These are phyloP conservation scores for Lophotriccus pileatus DNA, from an alignment of 2,797 vertebrate genomes.

Conservation along the genomic window DNA sequence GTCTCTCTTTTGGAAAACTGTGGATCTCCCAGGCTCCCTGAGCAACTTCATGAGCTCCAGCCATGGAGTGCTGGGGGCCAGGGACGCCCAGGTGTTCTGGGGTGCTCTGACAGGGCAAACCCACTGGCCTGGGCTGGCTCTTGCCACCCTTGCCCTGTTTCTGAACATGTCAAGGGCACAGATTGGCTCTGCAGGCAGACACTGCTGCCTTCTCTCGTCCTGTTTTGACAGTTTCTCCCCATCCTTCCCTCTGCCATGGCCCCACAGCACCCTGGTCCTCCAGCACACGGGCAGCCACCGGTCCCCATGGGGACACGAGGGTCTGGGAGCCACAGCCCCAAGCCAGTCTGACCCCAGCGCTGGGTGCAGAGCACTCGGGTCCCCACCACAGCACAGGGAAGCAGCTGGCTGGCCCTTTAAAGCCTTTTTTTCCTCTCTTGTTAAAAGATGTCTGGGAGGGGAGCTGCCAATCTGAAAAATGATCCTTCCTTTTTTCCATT, in stretches of 20 bases:
- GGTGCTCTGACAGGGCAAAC: rapidly evolving
- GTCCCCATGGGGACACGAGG: rapidly evolving
- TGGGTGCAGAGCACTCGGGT: neutral
- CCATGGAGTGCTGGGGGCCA: rapidly evolving
- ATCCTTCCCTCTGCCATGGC: neutral
- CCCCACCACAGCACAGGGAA: neutral
- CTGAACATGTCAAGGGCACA: neutral
- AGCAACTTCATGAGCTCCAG: neutral
- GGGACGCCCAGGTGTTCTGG: neutral
- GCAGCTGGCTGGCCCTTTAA: constrained; percentile 65
- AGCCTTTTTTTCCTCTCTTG: constrained; percentile 21
- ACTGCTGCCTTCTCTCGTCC: neutral
- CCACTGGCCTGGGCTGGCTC: rapidly evolving
- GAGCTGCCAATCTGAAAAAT: constrained; percentile 81
- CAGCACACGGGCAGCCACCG: rapidly evolving
- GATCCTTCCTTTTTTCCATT: constrained; percentile 78
- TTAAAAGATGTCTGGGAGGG: constrained; percentile 75
- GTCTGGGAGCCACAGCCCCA: neutral
- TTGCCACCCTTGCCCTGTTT: neutral
- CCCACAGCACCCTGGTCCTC: neutral
- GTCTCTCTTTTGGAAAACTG: neutral
- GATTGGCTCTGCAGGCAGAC: neutral
- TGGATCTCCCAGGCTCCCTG: neutral
- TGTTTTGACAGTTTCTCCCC: neutral
- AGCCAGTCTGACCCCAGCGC: rapidly evolving